Conservation (phyloP, 2,888 invertebrate species). For the Sarcophaga variegata region DNA sequence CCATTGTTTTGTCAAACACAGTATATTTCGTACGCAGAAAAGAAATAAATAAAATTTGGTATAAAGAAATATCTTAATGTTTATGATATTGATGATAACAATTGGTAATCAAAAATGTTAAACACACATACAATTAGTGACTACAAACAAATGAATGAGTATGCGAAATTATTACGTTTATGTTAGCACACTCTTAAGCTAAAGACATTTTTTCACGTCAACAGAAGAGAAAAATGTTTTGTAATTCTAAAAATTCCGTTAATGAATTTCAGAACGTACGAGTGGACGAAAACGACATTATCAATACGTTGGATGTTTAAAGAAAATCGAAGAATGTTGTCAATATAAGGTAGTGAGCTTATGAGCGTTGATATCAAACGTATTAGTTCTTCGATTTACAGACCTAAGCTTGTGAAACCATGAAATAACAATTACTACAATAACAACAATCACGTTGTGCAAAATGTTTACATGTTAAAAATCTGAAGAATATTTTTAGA, state of each 20-base stretch:
- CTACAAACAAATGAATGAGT: constrained; percentile 48
- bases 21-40: too few relatives aligned
- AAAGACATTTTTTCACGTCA: constrained; percentile 29
- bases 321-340: constrained; percentile 37
- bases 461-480: constrained; percentile 22
- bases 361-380: constrained; percentile 40
- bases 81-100: constrained; percentile 13
- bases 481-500: constrained; percentile 14
- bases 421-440: background rate
- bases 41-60: too few relatives aligned
- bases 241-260: constrained; percentile 12
- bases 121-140: constrained; percentile 70
- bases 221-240: background rate
- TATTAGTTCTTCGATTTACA: constrained; percentile 52
- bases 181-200: constrained; percentile 6
- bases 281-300: background rate
- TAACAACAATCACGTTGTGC: background rate
- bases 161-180: constrained; percentile 35
- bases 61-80: too few relatives aligned
- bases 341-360: constrained; percentile 63
- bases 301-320: constrained; percentile 35
- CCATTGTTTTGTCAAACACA: too few relatives aligned
- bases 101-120: constrained; percentile 68
- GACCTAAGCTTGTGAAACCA: constrained; percentile 27
- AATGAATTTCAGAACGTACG: background rate